phyloP scores from a whole-genome alignment of 2,113 vertebrate species.

The Sula dactylatra region DNA sequence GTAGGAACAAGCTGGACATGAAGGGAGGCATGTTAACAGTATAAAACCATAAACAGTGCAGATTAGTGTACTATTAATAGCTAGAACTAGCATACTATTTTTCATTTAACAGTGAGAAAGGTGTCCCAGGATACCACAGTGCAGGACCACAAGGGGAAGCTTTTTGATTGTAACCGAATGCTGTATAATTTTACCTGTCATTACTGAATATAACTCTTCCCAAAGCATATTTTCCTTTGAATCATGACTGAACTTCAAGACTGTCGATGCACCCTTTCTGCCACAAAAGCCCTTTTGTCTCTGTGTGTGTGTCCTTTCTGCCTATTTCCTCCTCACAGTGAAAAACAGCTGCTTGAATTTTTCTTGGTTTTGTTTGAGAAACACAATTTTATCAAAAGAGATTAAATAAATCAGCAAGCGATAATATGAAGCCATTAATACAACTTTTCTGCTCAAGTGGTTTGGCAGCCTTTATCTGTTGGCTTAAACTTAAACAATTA shows the following conservation, averaged over 20 bases:
- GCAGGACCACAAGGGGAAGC: neutral
- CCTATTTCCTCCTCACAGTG: constrained; percentile 7
- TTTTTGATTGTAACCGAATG: neutral
- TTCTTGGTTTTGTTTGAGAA: constrained; percentile 49
- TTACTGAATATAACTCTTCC: neutral
- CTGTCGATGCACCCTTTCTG: neutral
- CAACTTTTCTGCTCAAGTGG: constrained; percentile 73
- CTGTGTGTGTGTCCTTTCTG: constrained; percentile 13
- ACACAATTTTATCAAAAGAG: constrained; percentile 69
- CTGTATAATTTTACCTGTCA: neutral
- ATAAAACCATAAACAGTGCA: neutral
- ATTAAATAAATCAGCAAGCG: constrained; percentile 74
- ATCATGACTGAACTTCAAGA: constrained; percentile 53
- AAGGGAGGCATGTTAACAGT: neutral
- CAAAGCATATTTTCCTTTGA: constrained; percentile 9
- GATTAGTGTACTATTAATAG: neutral
- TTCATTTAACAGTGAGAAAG: neutral
- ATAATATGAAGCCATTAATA: constrained; percentile 71
- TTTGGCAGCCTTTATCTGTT: constrained; percentile 72
- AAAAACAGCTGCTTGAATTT: constrained; percentile 25
- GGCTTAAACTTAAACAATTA: constrained; percentile 75
- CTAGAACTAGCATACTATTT: neutral
- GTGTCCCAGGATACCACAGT: neutral
- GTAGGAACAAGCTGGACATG: neutral
- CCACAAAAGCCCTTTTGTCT: constrained; percentile 57